These are phyloP conservation scores for Trididemnum miniatum DNA, from an alignment of 23 tunicate species.

Conservation along the genomic window DNA sequence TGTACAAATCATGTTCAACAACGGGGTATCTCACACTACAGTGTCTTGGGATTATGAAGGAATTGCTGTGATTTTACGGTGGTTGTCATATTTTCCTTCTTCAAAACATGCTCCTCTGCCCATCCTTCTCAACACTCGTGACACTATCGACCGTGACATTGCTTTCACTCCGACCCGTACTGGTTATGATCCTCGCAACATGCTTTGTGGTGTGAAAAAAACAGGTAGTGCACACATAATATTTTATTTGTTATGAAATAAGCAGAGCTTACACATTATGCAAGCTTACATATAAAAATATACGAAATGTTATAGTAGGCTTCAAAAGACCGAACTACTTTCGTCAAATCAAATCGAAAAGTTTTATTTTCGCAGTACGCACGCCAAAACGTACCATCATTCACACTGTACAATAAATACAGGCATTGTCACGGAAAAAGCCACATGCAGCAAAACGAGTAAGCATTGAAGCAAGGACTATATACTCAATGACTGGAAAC, in stretches of 20 bases:
- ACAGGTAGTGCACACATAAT: too few species aligned
- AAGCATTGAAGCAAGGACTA: too few species aligned
- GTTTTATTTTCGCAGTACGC: too few species aligned
- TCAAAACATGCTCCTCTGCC: slow-evolving; percentile 66
- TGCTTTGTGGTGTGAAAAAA: slow-evolving; percentile 72
- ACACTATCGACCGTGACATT: slow-evolving; percentile 84
- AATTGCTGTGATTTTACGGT: slow-evolving; percentile 68
- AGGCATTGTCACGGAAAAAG: too few species aligned
- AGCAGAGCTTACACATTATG: neutral
- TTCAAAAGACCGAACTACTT: too few species aligned
- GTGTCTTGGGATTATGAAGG: slow-evolving; percentile 95
- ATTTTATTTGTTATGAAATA: neutral
- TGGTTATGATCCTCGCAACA: slow-evolving; percentile 77
- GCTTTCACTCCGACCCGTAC: slow-evolving; percentile 46
- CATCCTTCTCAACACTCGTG: slow-evolving; percentile 48
- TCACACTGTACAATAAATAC: too few species aligned
- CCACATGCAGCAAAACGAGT: too few species aligned
- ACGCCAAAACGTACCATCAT: too few species aligned
- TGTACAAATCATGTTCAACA: slow-evolving; percentile 92
- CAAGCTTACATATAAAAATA: too few species aligned
- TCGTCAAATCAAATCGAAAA: too few species aligned
- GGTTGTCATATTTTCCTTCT: slow-evolving; percentile 94
- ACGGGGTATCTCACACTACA: slow-evolving; percentile 92
- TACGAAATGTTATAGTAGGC: too few species aligned
- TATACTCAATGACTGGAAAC: too few species aligned